A percentile compares a stretch with the other conserved stretches of the same genome.
Evolutionary conservation across 2,113 vertebrate genomes (phyloP).

Genomic region (Rousettus leschenaultii): DNA sequence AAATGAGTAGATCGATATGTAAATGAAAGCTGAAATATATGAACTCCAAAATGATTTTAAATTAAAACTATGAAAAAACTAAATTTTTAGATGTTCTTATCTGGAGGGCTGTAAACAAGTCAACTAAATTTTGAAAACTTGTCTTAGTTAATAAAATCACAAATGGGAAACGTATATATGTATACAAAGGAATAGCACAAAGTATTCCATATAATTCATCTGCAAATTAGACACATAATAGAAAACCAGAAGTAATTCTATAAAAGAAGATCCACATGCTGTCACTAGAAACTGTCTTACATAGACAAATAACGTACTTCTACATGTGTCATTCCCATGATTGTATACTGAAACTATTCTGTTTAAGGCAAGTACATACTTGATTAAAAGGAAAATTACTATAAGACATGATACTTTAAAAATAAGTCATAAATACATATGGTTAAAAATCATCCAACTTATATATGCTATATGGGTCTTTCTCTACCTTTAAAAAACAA

Average conservation of each 20-base stretch:
- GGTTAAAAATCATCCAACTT: neutral
- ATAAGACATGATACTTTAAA: neutral
- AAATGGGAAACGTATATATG: neutral
- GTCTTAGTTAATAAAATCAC: neutral
- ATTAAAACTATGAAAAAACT: neutral
- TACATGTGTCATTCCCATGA: neutral
- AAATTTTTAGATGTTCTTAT: neutral
- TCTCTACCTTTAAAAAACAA: neutral
- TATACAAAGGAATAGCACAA: neutral
- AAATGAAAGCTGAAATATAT: neutral
- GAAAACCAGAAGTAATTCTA: neutral
- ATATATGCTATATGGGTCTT: neutral
- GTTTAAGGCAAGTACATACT: neutral
- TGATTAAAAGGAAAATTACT: neutral
- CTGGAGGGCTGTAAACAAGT: neutral
- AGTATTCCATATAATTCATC: neutral
- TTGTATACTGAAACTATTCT: neutral
- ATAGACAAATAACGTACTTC: neutral
- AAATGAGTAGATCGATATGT: neutral
- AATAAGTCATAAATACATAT: neutral
- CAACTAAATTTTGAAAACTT: constrained; percentile 5
- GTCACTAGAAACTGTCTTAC: neutral
- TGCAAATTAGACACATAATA: neutral
- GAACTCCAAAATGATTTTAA: neutral
- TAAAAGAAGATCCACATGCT: neutral